Percentiles rank a stretch among this genome's conserved stretches.
Evolutionary conservation across 2,888 invertebrate genomes (phyloP).

Genomic region (Caenorhabditis doughertyi): DNA sequence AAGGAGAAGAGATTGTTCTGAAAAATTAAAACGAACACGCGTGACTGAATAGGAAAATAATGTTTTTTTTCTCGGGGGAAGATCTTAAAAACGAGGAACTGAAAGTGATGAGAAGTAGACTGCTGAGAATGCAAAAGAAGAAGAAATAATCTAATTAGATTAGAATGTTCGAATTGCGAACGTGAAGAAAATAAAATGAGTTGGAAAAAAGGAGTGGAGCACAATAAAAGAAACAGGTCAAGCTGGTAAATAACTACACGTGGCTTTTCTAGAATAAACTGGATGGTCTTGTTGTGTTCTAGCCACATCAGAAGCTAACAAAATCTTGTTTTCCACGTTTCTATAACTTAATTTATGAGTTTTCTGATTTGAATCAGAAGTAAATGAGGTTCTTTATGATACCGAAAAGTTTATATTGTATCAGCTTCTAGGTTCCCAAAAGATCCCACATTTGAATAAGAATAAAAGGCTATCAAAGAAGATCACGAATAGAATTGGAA

Average conservation of each 20-base stretch:
- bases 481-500: background rate
- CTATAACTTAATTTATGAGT: too few relatives aligned
- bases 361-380: too few relatives aligned
- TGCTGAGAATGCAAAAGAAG: background rate
- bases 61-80: background rate
- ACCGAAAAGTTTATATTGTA: too few relatives aligned
- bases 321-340: too few relatives aligned
- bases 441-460: too few relatives aligned
- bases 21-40: constrained; percentile 22
- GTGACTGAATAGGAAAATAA: constrained; percentile 17
- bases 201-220: background rate
- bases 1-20: constrained; percentile 8
- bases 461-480: background rate
- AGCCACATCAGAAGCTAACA: too few relatives aligned
- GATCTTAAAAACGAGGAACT: constrained; percentile 21
- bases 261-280: background rate
- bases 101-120: constrained; percentile 6
- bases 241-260: background rate
- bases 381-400: too few relatives aligned
- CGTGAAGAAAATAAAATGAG: background rate
- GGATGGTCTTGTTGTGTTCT: too few relatives aligned
- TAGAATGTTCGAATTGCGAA: constrained; percentile 4
- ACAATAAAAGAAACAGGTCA: background rate
- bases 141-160: constrained; percentile 12
- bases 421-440: too few relatives aligned